Conservation (phyloP, 2,888 invertebrate genomes). For the Dorcus hopei region DNA sequence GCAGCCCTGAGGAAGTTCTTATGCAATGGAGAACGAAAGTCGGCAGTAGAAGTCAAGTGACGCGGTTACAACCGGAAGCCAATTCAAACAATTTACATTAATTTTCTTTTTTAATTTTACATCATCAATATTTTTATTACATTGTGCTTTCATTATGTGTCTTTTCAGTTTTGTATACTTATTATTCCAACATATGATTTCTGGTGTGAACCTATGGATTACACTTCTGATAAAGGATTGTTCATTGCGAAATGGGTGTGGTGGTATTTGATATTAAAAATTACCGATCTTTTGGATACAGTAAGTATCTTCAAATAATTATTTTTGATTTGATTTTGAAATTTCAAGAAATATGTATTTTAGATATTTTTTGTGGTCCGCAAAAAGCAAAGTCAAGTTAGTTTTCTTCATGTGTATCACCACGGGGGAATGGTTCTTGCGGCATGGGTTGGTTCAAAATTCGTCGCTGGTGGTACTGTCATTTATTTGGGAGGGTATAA, state of each 20-base stretch:
- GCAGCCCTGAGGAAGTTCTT: too few relatives aligned
- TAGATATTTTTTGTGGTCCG: conserved; percentile 79
- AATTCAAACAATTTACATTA: too few relatives aligned
- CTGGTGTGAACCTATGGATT: conserved; percentile 70
- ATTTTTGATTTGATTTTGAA: too few relatives aligned
- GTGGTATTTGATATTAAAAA: conserved; percentile 67
- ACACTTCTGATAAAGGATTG: conserved; percentile 59
- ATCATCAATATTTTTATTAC: neutral
- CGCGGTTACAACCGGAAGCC: too few relatives aligned
- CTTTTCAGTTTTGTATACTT: conserved; percentile 1
- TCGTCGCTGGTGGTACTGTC: conserved; percentile 65
- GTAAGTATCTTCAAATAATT: conserved; percentile 44
- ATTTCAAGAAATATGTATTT: conserved; percentile 28
- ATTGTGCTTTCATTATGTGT: too few relatives aligned
- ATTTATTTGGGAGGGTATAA: conserved; percentile 66
- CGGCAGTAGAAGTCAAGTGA: too few relatives aligned
- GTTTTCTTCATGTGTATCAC: conserved; percentile 84
- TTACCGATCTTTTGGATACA: conserved; percentile 72
- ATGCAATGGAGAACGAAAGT: too few relatives aligned
- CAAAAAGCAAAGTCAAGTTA: conserved; percentile 77
- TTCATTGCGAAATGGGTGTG: conserved; percentile 60
- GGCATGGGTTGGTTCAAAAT: conserved; percentile 62
- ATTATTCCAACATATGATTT: conserved; percentile 21
- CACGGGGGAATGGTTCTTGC: conserved; percentile 76
- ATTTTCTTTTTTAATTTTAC: too few relatives aligned